These are phyloP conservation scores for Bradypodion pumilum DNA, from an alignment of 2,797 vertebrate species.

Conservation along the genomic window DNA sequence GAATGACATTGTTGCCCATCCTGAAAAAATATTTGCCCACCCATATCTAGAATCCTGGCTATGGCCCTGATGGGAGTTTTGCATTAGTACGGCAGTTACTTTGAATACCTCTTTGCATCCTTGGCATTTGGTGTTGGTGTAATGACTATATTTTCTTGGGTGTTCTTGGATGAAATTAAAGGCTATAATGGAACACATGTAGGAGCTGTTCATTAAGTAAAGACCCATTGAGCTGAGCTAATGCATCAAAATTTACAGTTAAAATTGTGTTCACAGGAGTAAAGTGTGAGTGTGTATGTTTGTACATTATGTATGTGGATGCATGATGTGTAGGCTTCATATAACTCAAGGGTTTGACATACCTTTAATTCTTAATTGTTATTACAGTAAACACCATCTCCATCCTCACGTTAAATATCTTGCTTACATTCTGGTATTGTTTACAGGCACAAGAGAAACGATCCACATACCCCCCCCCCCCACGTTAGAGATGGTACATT, in stretches of 20 bases:
- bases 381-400: not conserved
- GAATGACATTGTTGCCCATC: no score
- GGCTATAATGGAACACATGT: not conserved
- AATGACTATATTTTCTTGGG: not conserved
- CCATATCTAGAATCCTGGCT: no score
- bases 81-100: not conserved
- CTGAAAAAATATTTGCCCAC: no score
- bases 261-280: not conserved
- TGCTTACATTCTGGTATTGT: slow-evolving; percentile 18
- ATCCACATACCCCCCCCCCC: not conserved
- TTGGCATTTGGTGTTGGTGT: not conserved
- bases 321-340: not conserved
- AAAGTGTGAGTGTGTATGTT: not conserved
- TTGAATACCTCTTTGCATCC: not conserved
- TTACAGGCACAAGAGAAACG: not conserved
- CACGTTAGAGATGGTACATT: not conserved
- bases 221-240: not conserved
- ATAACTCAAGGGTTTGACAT: not conserved
- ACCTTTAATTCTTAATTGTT: not conserved
- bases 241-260: not conserved
- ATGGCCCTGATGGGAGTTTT: no score
- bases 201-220: not conserved
- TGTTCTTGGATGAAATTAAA: not conserved
- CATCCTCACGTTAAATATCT: not conserved
- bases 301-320: not conserved